Evolutionary conservation across 2,888 invertebrate genomes (phyloP), one percentile per base, ranked within the genome.

Genomic region (Ectemnius continuus): DNA sequence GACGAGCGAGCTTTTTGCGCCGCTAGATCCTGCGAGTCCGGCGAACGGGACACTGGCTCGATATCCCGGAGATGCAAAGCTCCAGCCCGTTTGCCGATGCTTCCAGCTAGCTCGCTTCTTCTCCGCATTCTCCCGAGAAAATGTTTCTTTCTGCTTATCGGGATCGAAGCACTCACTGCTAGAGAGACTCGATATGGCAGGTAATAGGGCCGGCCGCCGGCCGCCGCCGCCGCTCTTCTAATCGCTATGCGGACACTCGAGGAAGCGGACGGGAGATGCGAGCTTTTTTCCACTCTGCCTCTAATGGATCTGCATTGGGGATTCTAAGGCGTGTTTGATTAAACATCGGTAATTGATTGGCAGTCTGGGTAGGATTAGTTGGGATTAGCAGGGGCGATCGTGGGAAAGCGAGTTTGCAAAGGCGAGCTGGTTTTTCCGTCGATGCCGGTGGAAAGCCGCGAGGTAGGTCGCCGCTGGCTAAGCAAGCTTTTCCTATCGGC

Each of bases 1-100:
- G 52, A 52, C 52, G 14, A 45, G 65, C 62, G 59, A 73, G 78
- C 70, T 82, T 80, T 82, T 79, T 81, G 71, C 72, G 18, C 63
- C 67, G 70, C 66, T 57, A 60, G 65, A 66, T 69, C 64, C 52
- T 48, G 73, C 75, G 14, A 62, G 58, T 16, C 59, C 63, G 57
- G 52, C 16, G 16, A 52, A 52, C 52, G 52, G 52, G 52, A 52
- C 52, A 36, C 36, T 36, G 36, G 36, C 36, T 36, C 36, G 36
- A 6, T 36, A 11, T 46, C 16, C 60, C 63, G 75, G 74, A 74
- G 75, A 80, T 77, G 75, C 76, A 78, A 70, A 73, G 57, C 23
- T 28, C 8, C 18, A 57, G 16, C n/a, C 52, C 14, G 52, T 13
- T 52, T 14, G 52, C 52, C 52, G 52, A 52, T 52, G 8, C 52